Conservation (phyloP, 2,113 vertebrate species). For the Stegostoma tigrinum region DNA sequence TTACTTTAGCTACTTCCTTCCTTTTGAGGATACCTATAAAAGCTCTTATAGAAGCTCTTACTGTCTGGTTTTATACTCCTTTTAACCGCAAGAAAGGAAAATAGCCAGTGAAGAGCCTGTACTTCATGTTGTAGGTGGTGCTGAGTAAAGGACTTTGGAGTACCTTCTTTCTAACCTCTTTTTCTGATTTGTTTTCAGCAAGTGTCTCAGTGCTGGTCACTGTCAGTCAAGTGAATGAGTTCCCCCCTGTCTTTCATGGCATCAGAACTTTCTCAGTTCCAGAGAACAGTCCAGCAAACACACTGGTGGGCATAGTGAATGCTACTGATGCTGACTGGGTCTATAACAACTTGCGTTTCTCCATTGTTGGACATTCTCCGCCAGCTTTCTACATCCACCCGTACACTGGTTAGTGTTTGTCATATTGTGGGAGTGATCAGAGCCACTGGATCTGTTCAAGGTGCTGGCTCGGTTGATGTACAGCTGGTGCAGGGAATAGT, state of each 20-base stretch:
- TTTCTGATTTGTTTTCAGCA: conserved; percentile 44
- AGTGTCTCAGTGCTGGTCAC: conserved; percentile 56
- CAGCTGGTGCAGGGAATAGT: not conserved
- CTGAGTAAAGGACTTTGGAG: not conserved
- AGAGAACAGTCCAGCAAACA: conserved; percentile 48
- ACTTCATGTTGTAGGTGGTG: not conserved
- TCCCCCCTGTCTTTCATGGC: conserved; percentile 47
- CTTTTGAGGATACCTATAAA: not conserved
- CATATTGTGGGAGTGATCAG: not conserved
- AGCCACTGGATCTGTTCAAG: not conserved
- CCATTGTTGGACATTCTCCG: conserved; percentile 37
- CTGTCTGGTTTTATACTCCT: not conserved
- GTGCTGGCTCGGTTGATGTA: not conserved
- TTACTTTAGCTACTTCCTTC: not conserved
- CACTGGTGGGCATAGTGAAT: conserved; percentile 46
- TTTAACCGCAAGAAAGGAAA: not conserved
- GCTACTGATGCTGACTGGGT: conserved; percentile 57
- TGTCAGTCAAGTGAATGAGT: conserved; percentile 58
- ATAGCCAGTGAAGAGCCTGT: not conserved
- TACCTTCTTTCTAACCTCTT: conserved; percentile 34
- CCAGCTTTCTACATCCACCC: conserved; percentile 53
- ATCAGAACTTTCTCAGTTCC: conserved; percentile 44
- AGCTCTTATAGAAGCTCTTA: not conserved
- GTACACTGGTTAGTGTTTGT: conserved; percentile 46
- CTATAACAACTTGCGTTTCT: conserved; percentile 48